Evolutionary conservation across 2,797 vertebrate species (phyloP).

Genomic region (Etheostoma nigrum): DNA sequence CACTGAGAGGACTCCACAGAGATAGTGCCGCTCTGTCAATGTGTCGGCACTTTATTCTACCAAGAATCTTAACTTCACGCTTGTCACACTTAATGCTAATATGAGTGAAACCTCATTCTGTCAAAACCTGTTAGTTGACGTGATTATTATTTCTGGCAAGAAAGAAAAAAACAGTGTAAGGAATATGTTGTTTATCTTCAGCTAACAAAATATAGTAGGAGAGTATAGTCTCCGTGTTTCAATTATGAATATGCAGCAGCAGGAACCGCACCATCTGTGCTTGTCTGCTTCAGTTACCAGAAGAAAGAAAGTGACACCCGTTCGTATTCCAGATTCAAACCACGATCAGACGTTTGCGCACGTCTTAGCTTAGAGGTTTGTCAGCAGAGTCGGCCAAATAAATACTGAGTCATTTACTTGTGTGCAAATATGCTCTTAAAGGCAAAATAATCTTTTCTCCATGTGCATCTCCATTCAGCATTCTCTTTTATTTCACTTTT

Average conservation of each 20-base stretch:
- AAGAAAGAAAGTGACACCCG: conserved; percentile 39
- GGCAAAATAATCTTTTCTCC: background rate
- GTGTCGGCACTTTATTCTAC: conserved; percentile 54
- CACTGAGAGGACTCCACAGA: conserved; percentile 48
- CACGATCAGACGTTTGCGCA: background rate
- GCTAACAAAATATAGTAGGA: conserved; percentile 50
- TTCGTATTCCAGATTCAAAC: conserved; percentile 25
- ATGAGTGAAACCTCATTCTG: conserved; percentile 80
- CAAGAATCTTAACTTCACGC: conserved; percentile 61
- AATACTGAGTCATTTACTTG: background rate
- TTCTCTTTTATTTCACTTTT: background rate
- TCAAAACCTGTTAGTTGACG: conserved; percentile 66
- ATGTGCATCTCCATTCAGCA: background rate
- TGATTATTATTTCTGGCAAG: conserved; percentile 57
- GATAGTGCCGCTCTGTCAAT: conserved; percentile 53
- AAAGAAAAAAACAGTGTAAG: conserved; percentile 13
- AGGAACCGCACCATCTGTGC: conserved; percentile 64
- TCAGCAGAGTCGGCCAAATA: background rate
- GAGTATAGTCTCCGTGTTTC: conserved; percentile 50
- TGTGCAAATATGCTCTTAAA: conserved; percentile 1
- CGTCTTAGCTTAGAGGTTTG: background rate
- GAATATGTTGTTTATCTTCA: conserved; percentile 63
- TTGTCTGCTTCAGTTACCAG: conserved; percentile 57
- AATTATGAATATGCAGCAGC: conserved; percentile 55
- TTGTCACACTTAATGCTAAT: conserved; percentile 73